phyloP scores from a whole-genome alignment of 2,888 invertebrate genomes.

The Nomada lathburiana region DNA sequence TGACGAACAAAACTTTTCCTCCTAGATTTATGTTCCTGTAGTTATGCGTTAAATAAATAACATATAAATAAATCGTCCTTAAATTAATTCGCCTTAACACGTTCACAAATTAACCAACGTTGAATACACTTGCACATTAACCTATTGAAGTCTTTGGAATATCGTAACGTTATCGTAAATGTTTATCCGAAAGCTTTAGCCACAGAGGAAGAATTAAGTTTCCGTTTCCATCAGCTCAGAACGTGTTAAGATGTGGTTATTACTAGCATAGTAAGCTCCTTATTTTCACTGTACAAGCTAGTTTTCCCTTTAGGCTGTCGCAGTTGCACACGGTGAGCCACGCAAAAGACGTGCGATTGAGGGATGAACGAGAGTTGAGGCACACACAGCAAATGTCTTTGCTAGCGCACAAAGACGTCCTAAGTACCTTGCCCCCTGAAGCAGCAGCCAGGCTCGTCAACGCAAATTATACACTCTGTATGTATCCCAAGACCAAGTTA shows the following conservation, averaged over 20 bases:
- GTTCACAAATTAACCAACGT: background rate
- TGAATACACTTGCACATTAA: background rate
- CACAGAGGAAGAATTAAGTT: background rate
- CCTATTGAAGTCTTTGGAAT: background rate
- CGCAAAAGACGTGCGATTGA: conserved; percentile 90
- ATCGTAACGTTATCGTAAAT: background rate
- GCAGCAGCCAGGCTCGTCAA: conserved; percentile 90
- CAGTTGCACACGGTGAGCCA: conserved; percentile 91
- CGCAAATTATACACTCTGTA: conserved; percentile 91
- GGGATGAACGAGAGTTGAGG: conserved; percentile 91
- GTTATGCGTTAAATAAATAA: conserved; percentile 1
- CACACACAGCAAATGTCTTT: conserved; percentile 90
- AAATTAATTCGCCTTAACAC: background rate
- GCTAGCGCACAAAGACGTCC: conserved; percentile 89
- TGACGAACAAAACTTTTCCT: conserved; percentile 3
- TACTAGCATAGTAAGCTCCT: conserved; percentile 61
- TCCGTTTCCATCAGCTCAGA: background rate
- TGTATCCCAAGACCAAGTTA: conserved; percentile 81
- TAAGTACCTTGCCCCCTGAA: conserved; percentile 89
- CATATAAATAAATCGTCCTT: background rate
- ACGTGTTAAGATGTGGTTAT: conserved; percentile 14
- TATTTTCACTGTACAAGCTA: conserved; percentile 73
- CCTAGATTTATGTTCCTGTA: conserved; percentile 9
- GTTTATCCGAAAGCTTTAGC: background rate
- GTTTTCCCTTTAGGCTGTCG: conserved; percentile 87